Conservation (phyloP, 2,797 vertebrate genomes). For the Parotocinclus haroldoi region DNA sequence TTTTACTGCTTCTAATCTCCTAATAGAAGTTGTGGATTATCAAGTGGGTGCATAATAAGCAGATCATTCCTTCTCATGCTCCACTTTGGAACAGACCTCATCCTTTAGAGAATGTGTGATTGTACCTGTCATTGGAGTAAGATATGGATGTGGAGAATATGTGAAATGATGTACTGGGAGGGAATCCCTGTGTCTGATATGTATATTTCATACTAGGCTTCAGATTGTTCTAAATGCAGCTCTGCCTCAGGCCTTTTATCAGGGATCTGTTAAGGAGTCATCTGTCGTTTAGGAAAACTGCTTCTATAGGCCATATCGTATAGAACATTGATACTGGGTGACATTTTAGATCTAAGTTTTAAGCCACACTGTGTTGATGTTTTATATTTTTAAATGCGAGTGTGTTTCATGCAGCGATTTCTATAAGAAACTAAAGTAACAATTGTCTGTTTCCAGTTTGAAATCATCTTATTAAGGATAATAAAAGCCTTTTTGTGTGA, state of each 20-base stretch:
- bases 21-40: constrained; percentile 76
- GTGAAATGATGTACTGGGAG: constrained; percentile 42
- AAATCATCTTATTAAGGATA: too few relatives aligned
- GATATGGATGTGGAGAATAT: constrained; percentile 58
- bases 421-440: too few relatives aligned
- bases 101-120: constrained; percentile 25
- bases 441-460: too few relatives aligned
- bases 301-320: constrained; percentile 57
- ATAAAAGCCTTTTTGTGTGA: too few relatives aligned
- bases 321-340: constrained; percentile 68
- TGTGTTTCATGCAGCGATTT: too few relatives aligned
- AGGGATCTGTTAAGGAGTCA: constrained; percentile 69
- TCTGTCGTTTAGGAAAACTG: constrained; percentile 55
- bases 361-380: not conserved
- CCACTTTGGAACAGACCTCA: constrained; percentile 57
- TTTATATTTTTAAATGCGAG: too few relatives aligned
- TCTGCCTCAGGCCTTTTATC: constrained; percentile 64
- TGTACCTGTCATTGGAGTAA: constrained; percentile 52
- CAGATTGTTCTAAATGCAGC: constrained; percentile 66
- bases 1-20: constrained; percentile 73
- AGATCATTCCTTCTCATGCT: constrained; percentile 70
- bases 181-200: constrained; percentile 73
- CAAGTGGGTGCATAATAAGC: constrained; percentile 63
- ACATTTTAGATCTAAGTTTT: constrained; percentile 59
- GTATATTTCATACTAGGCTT: constrained; percentile 73